These are phyloP conservation scores for Lottia gigantea DNA, from an alignment of 2,888 invertebrate species.

Conservation along the genomic window DNA sequence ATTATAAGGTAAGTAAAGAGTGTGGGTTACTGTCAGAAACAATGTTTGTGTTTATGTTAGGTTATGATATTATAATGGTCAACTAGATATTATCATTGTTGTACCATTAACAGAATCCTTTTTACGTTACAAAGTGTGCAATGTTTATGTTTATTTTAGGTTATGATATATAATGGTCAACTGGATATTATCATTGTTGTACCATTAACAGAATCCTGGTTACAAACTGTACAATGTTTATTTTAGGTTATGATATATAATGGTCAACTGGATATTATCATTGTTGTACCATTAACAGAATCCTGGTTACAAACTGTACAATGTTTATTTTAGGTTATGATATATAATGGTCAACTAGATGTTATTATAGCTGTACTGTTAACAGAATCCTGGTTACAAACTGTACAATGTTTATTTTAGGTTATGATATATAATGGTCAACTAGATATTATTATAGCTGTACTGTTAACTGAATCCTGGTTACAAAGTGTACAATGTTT, in stretches of 20 bases:
- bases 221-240: no score
- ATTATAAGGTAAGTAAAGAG: constrained; percentile 55
- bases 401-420: constrained; percentile 74
- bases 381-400: constrained; percentile 81
- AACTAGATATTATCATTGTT: no score
- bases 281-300: constrained; percentile 86
- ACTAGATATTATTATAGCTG: no score
- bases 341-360: constrained; percentile 92
- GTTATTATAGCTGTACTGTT: constrained; percentile 79
- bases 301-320: no score
- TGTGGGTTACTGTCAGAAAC: no score
- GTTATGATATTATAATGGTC: neutral
- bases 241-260: constrained; percentile 81
- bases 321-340: constrained; percentile 73
- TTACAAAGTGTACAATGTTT: no score
- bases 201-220: no score
- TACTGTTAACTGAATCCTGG: no score
- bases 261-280: constrained; percentile 94
- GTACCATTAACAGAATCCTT: no score
- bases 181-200: no score
- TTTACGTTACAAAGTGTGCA: no score
- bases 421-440: neutral
- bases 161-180: constrained; percentile 7
- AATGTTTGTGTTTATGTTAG: no score
- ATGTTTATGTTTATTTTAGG: neutral